These are phyloP conservation scores for Pseudorasbora parva DNA, from an alignment of 2,113 vertebrate species.

Conservation along the genomic window DNA sequence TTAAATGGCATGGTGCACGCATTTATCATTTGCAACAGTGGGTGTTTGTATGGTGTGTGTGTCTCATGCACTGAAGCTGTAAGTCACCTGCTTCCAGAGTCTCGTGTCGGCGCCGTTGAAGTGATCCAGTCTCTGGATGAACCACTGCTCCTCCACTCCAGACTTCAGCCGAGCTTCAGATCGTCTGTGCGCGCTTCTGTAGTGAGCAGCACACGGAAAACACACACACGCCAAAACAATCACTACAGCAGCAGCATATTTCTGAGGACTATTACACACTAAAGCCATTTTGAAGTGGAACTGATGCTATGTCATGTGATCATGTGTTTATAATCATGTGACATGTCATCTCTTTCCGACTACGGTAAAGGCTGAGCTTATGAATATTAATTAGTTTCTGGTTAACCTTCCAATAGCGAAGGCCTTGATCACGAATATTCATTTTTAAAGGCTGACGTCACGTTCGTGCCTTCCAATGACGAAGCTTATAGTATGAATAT, in stretches of 20 bases:
- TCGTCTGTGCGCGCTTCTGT: background rate
- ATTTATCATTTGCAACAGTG: background rate
- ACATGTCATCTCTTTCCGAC: background rate
- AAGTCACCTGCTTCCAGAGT: conserved; percentile 77
- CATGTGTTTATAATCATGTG: conserved; percentile 18
- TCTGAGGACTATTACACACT: background rate
- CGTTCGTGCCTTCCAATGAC: background rate
- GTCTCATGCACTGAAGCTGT: background rate
- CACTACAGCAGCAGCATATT: background rate
- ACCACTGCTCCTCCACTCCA: conserved; percentile 67
- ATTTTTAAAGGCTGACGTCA: background rate
- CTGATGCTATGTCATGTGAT: conserved; percentile 28
- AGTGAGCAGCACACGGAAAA: background rate
- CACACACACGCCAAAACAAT: conserved; percentile 4
- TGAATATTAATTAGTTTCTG: background rate
- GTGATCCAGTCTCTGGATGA: conserved; percentile 74
- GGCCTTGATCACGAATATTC: background rate
- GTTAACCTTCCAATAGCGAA: background rate
- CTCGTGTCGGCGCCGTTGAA: conserved; percentile 69
- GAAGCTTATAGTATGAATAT: background rate
- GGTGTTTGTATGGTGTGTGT: background rate
- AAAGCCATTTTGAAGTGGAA: conserved; percentile 26
- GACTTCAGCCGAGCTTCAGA: too few species aligned
- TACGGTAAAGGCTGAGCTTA: background rate
- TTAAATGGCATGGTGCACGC: background rate